These are phyloP conservation scores for Seira musarum DNA, from an alignment of 2,888 invertebrate species.

Conservation along the genomic window DNA sequence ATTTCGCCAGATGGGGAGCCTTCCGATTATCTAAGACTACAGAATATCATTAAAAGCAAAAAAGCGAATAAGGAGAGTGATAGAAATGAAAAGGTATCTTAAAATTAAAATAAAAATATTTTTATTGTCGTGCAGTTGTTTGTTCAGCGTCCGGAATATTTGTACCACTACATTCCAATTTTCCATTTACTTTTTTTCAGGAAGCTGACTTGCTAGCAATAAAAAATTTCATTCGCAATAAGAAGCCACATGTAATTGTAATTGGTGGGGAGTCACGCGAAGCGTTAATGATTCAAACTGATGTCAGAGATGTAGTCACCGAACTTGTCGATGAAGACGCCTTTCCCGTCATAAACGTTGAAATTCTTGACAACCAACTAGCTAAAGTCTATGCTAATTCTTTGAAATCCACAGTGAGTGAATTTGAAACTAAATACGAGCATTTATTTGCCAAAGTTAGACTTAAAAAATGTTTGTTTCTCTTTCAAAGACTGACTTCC, in stretches of 20 bases:
- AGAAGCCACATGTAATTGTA: constrained; percentile 95
- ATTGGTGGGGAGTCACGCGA: constrained; percentile 94
- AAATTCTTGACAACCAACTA: constrained; percentile 94
- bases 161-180: no score
- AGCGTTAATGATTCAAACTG: constrained; percentile 85
- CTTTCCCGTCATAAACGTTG: constrained; percentile 89
- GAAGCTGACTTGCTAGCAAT: constrained; percentile 80
- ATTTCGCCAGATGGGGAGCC: constrained; percentile 93
- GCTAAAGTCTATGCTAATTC: constrained; percentile 94
- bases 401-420: constrained; percentile 82
- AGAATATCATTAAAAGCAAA: constrained; percentile 87
- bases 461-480: not conserved
- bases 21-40: constrained; percentile 90
- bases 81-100: constrained; percentile 76
- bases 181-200: constrained; percentile 71
- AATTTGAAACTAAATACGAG: constrained; percentile 1
- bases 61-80: constrained; percentile 82
- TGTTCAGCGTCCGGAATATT: no score
- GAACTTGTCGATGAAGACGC: constrained; percentile 88
- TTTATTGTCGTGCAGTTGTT: no score
- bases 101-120: no score
- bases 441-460: not conserved
- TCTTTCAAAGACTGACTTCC: constrained; percentile 80
- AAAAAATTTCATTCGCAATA: constrained; percentile 86
- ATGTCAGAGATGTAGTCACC: constrained; percentile 82